A percentile compares a stretch with the other conserved stretches of the same genome.
Conservation (phyloP, 2,797 vertebrate genomes). For the Neomorphus geoffroyi region DNA sequence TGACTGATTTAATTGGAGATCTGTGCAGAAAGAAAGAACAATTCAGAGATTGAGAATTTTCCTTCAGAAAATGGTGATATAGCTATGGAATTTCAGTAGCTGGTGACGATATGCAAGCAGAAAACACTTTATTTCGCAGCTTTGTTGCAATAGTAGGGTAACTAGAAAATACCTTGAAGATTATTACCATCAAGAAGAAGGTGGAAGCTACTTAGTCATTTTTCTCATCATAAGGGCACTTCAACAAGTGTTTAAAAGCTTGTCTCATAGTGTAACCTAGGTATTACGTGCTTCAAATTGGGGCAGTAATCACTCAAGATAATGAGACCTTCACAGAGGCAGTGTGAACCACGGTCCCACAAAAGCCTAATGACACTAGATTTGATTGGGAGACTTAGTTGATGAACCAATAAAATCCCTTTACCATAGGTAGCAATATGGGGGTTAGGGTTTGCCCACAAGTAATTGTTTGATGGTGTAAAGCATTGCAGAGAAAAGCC, state of each 20-base stretch:
- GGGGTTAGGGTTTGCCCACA: slow-evolving; percentile 63
- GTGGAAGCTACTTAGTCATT: background rate
- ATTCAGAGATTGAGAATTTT: background rate
- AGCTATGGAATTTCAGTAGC: background rate
- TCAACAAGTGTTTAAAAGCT: background rate
- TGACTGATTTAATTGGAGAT: background rate
- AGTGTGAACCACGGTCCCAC: slow-evolving; percentile 4
- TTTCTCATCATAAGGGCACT: background rate
- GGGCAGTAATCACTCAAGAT: background rate
- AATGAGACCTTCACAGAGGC: slow-evolving; percentile 2
- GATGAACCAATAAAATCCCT: slow-evolving; percentile 60
- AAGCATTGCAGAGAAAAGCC: slow-evolving; percentile 61
- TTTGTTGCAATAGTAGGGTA: background rate
- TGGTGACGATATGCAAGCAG: background rate
- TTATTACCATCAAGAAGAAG: background rate
- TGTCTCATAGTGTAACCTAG: background rate
- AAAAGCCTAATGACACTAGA: slow-evolving; percentile 23
- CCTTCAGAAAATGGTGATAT: background rate
- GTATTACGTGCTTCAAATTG: background rate
- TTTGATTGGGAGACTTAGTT: slow-evolving; percentile 65
- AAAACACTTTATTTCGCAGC: background rate
- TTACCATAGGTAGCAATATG: slow-evolving; percentile 63
- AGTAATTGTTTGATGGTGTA: slow-evolving; percentile 67
- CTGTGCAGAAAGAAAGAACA: background rate
- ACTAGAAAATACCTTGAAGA: background rate